phyloP scores from a whole-genome alignment of 1,140 invertebrate species.

The Octopus bimaculoides region DNA sequence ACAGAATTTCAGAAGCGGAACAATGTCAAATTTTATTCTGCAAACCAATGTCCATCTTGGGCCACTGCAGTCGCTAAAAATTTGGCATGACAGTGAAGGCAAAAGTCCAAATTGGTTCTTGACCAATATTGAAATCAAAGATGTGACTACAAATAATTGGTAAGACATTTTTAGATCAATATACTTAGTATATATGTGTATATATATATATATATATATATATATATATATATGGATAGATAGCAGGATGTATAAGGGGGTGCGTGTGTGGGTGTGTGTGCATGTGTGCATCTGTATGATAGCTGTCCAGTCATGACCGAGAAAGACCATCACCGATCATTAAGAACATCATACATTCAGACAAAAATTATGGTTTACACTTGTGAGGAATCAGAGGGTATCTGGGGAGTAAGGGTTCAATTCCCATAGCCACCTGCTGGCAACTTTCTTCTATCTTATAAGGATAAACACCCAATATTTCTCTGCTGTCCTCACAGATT shows the following conservation, averaged over 20 bases:
- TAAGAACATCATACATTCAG: too few relatives aligned
- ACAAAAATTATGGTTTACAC: too few relatives aligned
- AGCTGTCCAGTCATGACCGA: too few relatives aligned
- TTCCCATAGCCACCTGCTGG: too few relatives aligned
- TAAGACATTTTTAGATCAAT: slow-evolving; percentile 8
- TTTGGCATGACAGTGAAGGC: slow-evolving; percentile 61
- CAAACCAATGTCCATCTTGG: slow-evolving; percentile 55
- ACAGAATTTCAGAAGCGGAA: slow-evolving; percentile 35
- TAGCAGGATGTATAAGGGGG: not conserved
- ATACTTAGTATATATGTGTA: not conserved
- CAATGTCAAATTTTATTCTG: slow-evolving; percentile 48
- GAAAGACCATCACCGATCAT: too few relatives aligned
- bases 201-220: not conserved
- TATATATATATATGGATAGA: not conserved
- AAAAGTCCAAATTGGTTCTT: slow-evolving; percentile 59
- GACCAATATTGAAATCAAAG: slow-evolving; percentile 56
- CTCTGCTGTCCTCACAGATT: too few relatives aligned
- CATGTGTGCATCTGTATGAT: too few relatives aligned
- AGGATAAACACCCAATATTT: too few relatives aligned
- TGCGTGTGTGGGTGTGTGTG: not conserved
- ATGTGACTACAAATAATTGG: slow-evolving; percentile 55
- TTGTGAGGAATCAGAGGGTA: too few relatives aligned
- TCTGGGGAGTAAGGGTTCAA: too few relatives aligned
- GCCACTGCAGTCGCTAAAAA: slow-evolving; percentile 53
- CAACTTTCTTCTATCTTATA: too few relatives aligned